These are phyloP conservation scores for Anguilla japonica DNA, from an alignment of 2,113 vertebrate species.

Conservation along the genomic window DNA sequence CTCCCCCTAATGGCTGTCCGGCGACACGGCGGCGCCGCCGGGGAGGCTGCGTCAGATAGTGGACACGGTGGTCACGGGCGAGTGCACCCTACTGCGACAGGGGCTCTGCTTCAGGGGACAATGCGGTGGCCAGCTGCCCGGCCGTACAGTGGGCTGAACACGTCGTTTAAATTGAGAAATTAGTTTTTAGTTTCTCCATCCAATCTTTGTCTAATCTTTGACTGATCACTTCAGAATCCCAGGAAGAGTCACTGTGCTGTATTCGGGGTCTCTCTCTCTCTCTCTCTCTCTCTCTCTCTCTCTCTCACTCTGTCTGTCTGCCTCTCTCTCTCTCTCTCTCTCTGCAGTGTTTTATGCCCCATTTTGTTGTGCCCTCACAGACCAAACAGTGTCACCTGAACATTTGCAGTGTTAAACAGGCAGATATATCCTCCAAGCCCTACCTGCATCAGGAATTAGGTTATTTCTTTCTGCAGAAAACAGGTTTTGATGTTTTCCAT, in stretches of 20 bases:
- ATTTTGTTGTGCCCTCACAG: not conserved
- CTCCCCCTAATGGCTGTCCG: not conserved
- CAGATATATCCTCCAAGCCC: not conserved
- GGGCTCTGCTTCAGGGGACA: not conserved
- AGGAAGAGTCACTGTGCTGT: too few relatives aligned
- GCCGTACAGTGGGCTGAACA: too few relatives aligned
- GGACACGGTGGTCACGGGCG: constrained; percentile 31
- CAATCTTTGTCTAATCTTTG: too few relatives aligned
- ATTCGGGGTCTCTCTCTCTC: too few relatives aligned
- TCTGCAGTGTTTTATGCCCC: not conserved
- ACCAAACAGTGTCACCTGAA: not conserved
- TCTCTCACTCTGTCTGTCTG: too few relatives aligned
- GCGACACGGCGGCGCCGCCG: not conserved
- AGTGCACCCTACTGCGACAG: constrained; percentile 53
- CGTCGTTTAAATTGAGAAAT: too few relatives aligned
- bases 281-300: too few relatives aligned
- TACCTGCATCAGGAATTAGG: not conserved
- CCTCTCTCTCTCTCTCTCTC: not conserved
- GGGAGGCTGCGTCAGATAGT: constrained; percentile 52
- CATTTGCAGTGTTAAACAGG: not conserved
- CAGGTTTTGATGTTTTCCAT: not conserved
- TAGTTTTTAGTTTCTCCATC: too few relatives aligned
- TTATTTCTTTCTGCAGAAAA: not conserved
- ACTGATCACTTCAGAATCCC: too few relatives aligned
- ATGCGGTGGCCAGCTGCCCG: not conserved